phyloP scores from a whole-genome alignment of 2,888 invertebrate species.

The Perithous albicinctus region DNA sequence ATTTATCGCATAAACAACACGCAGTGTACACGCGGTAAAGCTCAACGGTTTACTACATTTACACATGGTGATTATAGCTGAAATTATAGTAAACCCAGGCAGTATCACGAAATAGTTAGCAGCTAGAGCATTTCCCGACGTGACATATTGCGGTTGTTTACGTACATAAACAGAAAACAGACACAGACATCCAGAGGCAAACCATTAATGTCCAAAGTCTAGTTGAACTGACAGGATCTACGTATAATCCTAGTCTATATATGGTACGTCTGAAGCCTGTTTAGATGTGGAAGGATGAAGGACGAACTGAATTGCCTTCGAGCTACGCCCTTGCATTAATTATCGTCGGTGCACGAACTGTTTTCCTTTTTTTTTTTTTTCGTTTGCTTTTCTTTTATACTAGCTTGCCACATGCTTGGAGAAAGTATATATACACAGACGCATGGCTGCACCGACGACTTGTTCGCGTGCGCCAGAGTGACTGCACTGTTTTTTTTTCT shows the following conservation, averaged over 20 bases:
- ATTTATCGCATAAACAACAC: constrained; percentile 29
- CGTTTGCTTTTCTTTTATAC: constrained; percentile 18
- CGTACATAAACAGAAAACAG: not conserved
- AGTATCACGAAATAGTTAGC: not conserved
- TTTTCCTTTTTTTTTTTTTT: constrained; percentile 19
- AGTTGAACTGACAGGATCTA: not conserved
- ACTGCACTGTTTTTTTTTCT: constrained; percentile 18
- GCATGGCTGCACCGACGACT: constrained; percentile 39
- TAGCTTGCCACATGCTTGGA: not conserved
- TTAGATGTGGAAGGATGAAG: constrained; percentile 17
- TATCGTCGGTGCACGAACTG: constrained; percentile 21
- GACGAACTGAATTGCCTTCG: constrained; percentile 20
- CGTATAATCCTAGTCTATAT: not conserved
- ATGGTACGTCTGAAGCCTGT: not conserved
- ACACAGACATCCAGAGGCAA: constrained; percentile 9
- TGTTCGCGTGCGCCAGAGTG: constrained; percentile 56
- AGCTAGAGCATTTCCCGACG: constrained; percentile 2
- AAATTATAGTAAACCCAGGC: not conserved
- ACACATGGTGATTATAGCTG: not conserved
- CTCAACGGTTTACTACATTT: constrained; percentile 4
- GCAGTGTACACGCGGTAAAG: constrained; percentile 2
- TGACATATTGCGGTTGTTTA: constrained; percentile 35
- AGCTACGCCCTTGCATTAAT: constrained; percentile 30
- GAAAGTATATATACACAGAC: not conserved
- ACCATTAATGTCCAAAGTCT: not conserved